phyloP scores from a whole-genome alignment of 2,797 vertebrate species.

The Fringilla coelebs region DNA sequence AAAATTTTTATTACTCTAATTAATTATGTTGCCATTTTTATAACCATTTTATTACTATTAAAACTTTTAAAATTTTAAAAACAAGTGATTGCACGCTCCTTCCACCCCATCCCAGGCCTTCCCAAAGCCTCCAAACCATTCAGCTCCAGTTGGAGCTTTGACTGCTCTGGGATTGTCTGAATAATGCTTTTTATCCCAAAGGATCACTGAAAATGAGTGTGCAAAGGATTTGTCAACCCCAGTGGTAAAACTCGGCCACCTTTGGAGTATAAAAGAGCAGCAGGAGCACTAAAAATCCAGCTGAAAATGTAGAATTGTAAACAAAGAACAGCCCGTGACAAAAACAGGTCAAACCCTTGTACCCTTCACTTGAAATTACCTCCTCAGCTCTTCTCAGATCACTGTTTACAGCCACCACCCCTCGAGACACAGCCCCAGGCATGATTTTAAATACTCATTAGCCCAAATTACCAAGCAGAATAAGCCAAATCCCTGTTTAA shows the following conservation, averaged over 20 bases:
- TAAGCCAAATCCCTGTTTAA: background rate
- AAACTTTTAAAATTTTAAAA: no score
- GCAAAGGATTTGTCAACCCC: fast-evolving
- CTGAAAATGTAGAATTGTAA: fast-evolving
- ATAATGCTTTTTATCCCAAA: background rate
- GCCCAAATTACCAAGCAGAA: background rate
- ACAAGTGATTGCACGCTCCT: background rate
- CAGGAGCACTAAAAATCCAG: fast-evolving
- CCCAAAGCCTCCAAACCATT: background rate
- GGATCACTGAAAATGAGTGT: background rate
- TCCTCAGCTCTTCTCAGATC: no score
- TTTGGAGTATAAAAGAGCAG: background rate
- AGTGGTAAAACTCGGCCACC: fast-evolving
- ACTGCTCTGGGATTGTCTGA: fast-evolving
- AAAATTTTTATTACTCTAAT: no score
- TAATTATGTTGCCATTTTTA: no score
- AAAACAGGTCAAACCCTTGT: fast-evolving
- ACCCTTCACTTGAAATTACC: fast-evolving
- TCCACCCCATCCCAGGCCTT: background rate
- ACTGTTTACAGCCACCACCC: fast-evolving
- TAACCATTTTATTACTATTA: no score
- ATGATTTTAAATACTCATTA: background rate
- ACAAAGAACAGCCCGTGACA: fast-evolving
- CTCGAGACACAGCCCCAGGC: background rate
- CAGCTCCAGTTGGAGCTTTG: background rate